Percentiles rank a stretch among this genome's conserved stretches.
Conservation (phyloP, 1,140 invertebrate species). For the Brachionus manjavacas region DNA sequence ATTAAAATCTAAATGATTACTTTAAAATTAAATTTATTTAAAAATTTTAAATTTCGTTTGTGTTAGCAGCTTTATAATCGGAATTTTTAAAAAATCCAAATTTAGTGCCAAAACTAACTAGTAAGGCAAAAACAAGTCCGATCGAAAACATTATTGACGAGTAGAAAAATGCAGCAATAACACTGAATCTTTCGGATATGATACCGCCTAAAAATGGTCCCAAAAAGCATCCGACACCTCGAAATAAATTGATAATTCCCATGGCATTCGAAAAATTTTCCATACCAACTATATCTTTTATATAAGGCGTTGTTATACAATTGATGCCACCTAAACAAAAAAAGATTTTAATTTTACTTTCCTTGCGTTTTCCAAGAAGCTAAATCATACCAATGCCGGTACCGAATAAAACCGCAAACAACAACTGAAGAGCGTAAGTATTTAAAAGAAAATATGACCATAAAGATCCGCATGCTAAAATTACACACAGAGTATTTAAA, state of each 20-base stretch:
- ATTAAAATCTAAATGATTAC: not conserved
- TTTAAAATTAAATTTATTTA: not conserved
- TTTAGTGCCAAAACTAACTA: not conserved
- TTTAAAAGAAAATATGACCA: constrained; percentile 23
- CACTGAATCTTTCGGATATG: not conserved
- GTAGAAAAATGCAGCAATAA: constrained; percentile 3
- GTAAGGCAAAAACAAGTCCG: not conserved
- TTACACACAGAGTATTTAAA: not conserved
- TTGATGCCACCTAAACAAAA: constrained; percentile 16
- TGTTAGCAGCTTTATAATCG: not conserved
- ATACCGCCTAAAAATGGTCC: constrained; percentile 27
- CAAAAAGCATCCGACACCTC: constrained; percentile 11
- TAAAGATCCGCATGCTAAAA: not conserved
- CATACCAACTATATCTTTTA: constrained; percentile 10
- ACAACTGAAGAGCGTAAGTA: not conserved
- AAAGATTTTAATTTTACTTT: not conserved
- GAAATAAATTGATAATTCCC: constrained; percentile 35
- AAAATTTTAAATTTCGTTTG: not conserved
- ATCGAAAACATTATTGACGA: not conserved
- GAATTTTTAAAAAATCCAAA: not conserved
- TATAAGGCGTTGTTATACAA: not conserved
- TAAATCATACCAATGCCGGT: not conserved
- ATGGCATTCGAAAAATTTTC: constrained; percentile 32
- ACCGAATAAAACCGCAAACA: not conserved
- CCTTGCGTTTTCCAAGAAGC: too few species aligned